A percentile compares a stretch with the other conserved stretches of the same genome.
phyloP scores from a whole-genome alignment of 2,797 vertebrate genomes.

The Chanos chanos region DNA sequence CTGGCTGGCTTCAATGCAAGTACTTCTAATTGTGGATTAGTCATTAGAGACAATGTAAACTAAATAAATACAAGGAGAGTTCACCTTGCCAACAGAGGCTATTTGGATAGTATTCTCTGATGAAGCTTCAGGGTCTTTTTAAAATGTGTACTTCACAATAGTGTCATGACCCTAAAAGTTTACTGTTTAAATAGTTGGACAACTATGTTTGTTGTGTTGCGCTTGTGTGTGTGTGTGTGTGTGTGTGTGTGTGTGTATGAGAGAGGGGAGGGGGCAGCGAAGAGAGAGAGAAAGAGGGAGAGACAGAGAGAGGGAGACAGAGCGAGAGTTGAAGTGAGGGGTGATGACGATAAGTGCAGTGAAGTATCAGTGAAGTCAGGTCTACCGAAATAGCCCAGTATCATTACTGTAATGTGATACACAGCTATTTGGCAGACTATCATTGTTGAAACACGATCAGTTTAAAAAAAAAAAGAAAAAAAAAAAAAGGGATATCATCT shows the following conservation, averaged over 20 bases:
- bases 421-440: slow-evolving; percentile 1
- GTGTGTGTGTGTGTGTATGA: neutral
- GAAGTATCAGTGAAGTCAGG: neutral
- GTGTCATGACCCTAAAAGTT: neutral
- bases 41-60: no score
- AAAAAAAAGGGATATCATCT: slow-evolving; percentile 6
- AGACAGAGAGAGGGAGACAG: no score
- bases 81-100: no score
- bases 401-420: slow-evolving; percentile 13
- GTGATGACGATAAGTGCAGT: no score
- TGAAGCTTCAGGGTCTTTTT: neutral
- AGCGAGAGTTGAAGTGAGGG: no score
- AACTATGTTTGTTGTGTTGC: neutral
- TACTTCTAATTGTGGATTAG: no score
- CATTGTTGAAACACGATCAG: slow-evolving; percentile 15
- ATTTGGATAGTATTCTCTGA: no score
- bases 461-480: neutral
- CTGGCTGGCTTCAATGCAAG: no score
- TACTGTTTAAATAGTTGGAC: no score
- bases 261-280: no score
- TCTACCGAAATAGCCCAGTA: slow-evolving; percentile 5
- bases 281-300: no score
- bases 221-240: neutral
- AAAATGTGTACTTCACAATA: slow-evolving; percentile 7
- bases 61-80: no score